phyloP scores from a whole-genome alignment of 1,140 invertebrate species.

The Drosophila rufa region DNA sequence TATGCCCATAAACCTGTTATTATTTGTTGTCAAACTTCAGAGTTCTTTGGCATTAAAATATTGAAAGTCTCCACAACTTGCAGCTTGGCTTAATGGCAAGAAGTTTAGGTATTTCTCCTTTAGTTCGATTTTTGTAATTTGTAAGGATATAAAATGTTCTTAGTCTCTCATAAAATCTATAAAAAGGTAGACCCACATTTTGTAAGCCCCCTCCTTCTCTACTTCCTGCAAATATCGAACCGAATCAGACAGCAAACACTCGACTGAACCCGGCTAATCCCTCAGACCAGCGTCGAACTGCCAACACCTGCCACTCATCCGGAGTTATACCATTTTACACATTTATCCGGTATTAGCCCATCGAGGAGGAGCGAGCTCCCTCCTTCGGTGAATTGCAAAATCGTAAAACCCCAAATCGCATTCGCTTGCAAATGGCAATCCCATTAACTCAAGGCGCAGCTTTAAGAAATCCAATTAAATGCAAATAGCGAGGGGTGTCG shows the following conservation, averaged over 20 bases:
- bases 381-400: background rate
- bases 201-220: background rate
- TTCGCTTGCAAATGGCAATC: slow-evolving; percentile 65
- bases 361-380: background rate
- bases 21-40: background rate
- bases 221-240: background rate
- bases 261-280: slow-evolving; percentile 47
- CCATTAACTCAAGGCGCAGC: slow-evolving; percentile 72
- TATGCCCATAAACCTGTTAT: background rate
- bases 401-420: slow-evolving; percentile 49
- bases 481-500: slow-evolving; percentile 6
- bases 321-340: slow-evolving; percentile 26
- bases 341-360: slow-evolving; percentile 28
- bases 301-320: slow-evolving; percentile 58
- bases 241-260: slow-evolving; percentile 19
- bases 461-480: slow-evolving; percentile 82
- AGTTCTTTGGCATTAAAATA: too few relatives aligned
- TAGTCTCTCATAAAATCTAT: too few relatives aligned
- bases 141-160: too few relatives aligned
- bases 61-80: too few relatives aligned
- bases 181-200: background rate
- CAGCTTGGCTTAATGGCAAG: too few relatives aligned
- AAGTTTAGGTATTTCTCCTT: too few relatives aligned
- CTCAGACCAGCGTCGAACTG: slow-evolving; percentile 22
- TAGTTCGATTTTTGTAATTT: too few relatives aligned